Evolutionary conservation across 2,888 invertebrate species (phyloP), one percentile per base, ranked within the genome.

Genomic region (Eilema griseolum): DNA sequence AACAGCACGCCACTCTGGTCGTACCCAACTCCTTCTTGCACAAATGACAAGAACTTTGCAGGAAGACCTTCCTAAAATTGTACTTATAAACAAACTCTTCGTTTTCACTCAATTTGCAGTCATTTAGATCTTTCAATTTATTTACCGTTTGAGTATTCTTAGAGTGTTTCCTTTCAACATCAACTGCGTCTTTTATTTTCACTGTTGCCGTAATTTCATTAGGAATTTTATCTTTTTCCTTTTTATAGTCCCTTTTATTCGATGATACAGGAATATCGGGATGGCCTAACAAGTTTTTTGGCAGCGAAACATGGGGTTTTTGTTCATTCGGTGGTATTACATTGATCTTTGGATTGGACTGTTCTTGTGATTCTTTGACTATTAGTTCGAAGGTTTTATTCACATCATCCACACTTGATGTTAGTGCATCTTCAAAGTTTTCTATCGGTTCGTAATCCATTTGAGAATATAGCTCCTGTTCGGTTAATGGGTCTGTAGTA

Each of bases 81-180:
- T 97, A 96, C 75, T 96, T 96, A 81, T 97, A 96, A 65, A 97
- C 96, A 64, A 96, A 93, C 69, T 96, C 96, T 69, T 96, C 96
- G 56, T 96, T 96, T 33, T 96, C 96, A 73, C 96, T 96, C 89
- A 94, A 61, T 37, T 77, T 79, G 24, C 86, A 84, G 69, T 86
- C 86, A 33, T 89, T 87, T 82, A 87, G 57, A 75, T 77, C 66
- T 81, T 81, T 89, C 8, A 77, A 84, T 80, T 88, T 92, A 67
- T 80, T 89, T 14, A 88, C 87, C 0, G 92, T 92, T 77, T 93
- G 92, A 0, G 89, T 91, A 80, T 93, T 90, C 75, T 91, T 92
- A 0, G 91, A 90, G 64, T 86, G 80, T 71, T 78, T 83, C 11
- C 67, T 82, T 76, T 93, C 92, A 4, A 93, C 81, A 10, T 93